Evolutionary conservation across 2,797 vertebrate genomes (phyloP), one percentile per base, ranked within the genome.

Genomic region (Phalloptychus januarius): DNA sequence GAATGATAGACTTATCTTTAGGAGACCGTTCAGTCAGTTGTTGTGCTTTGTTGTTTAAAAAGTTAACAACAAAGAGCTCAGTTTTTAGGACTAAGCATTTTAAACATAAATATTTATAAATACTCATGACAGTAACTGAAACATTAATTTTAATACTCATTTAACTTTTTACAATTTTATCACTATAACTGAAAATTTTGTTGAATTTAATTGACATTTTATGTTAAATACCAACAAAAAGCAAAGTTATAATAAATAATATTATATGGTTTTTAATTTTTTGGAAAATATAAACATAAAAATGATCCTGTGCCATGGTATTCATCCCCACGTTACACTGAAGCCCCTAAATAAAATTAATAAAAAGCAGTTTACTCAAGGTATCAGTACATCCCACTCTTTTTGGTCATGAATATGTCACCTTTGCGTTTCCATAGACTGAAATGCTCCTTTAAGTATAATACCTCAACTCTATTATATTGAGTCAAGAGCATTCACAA

Each of bases 1-100:
- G 74, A 77, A 81, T 83, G 83, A 75, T 76, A 79, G 75, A 85
- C 8, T 2, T 77, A 38, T 52, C 44, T 42, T 63, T 76, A 56
- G 54, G 72, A 70, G 54, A 48, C 45, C 25, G n/a, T 78, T 85
- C 65, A 75, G 28, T 78, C 31, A 78, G 46, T n/a, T n/a, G n/a
- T n/a, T n/a, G n/a, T n/a, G n/a, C n/a, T n/a, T n/a, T n/a, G 69
- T 63, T 76, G 76, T 72, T 50, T 81, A 52, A 38, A 25, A 61
- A 74, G 40, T 71, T 38, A 86, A 36, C 42, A 69, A 52, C 54
- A 65, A 45, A 72, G 42, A 18, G 42, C 58, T 67, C 70, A 61
- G 4, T 63, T 33, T 78, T 48, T 74, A 50, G 28, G 67, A 70
- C 76, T 58, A 20, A 73, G 33, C 36, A 40, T 10, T 25, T 36